Evolutionary conservation across 2,113 vertebrate genomes (phyloP).

Genomic region (Sialia sialis): DNA sequence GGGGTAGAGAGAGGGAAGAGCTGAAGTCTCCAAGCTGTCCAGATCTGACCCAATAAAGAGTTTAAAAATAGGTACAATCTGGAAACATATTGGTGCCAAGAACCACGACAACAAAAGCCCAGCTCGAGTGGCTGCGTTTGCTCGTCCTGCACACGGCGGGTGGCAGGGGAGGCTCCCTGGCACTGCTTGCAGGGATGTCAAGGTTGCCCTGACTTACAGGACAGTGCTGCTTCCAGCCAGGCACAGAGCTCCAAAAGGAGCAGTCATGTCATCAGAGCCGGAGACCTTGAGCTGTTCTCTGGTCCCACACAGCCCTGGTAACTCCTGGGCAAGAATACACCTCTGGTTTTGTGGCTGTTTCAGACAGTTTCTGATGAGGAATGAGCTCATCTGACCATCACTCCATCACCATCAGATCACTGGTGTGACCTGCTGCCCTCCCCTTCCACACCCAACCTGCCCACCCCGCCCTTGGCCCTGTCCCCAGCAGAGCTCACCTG

Average conservation of each 20-base stretch:
- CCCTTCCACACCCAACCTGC: not conserved
- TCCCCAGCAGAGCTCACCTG: accelerated
- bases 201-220: conserved; percentile 23
- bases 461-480: not conserved
- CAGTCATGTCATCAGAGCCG: not conserved
- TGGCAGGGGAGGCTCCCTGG: not conserved
- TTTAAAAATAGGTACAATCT: conserved; percentile 78
- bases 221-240: not conserved
- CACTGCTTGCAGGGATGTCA: not conserved
- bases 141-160: not conserved
- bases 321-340: not conserved
- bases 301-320: not conserved
- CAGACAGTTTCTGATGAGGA: not conserved
- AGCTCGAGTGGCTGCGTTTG: not conserved
- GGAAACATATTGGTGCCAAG: conserved; percentile 67
- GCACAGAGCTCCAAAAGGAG: not conserved
- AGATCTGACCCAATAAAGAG: conserved; percentile 67
- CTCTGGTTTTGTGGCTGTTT: not conserved
- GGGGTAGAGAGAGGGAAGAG: conserved; percentile 48
- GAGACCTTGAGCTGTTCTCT: not conserved
- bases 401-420: too few species aligned
- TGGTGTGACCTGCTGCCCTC: not conserved
- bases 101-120: conserved; percentile 33
- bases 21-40: conserved; percentile 72
- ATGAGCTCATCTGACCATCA: not conserved